A percentile compares a stretch with the other conserved stretches of the same genome.
Evolutionary conservation across 2,888 invertebrate genomes (phyloP).

Genomic region (Syrista parreyssii): DNA sequence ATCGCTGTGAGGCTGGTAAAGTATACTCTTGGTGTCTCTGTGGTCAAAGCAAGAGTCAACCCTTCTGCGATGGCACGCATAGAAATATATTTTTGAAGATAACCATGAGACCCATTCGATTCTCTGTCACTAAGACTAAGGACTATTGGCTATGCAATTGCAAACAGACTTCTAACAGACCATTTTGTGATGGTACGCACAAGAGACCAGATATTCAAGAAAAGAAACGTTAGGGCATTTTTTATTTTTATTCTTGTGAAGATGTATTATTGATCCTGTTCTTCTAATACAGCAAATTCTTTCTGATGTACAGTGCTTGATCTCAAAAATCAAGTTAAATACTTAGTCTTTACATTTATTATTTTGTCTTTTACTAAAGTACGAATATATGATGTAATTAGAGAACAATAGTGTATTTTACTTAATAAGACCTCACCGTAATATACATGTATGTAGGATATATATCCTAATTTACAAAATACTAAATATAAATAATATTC

Average conservation of each 20-base stretch:
- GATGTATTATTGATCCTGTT: not conserved
- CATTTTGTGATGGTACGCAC: constrained; percentile 98
- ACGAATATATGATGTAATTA: not conserved
- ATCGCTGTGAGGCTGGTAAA: constrained; percentile 75
- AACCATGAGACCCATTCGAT: constrained; percentile 81
- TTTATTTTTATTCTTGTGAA: constrained; percentile 9
- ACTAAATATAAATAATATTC: no score
- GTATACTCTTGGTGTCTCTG: constrained; percentile 87
- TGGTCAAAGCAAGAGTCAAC: constrained; percentile 92
- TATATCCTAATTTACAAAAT: no score
- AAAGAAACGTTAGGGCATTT: constrained; percentile 7
- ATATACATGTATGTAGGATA: not conserved
- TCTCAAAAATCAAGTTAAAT: not conserved
- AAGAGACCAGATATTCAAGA: constrained; percentile 78
- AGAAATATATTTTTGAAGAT: constrained; percentile 80
- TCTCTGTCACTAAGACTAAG: constrained; percentile 86
- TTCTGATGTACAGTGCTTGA: not conserved
- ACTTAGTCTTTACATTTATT: not conserved
- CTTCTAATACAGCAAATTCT: not conserved
- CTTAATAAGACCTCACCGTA: not conserved
- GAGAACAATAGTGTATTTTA: not conserved
- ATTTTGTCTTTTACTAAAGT: not conserved
- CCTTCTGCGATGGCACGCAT: constrained; percentile 95
- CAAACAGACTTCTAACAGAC: constrained; percentile 92
- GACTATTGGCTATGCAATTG: constrained; percentile 99